Percentiles rank a stretch among this genome's conserved stretches.
Evolutionary conservation across 30 jellyfish, hydroid and myxozoan species (phyloP).

Genomic region (Catostylus mosaicus): DNA sequence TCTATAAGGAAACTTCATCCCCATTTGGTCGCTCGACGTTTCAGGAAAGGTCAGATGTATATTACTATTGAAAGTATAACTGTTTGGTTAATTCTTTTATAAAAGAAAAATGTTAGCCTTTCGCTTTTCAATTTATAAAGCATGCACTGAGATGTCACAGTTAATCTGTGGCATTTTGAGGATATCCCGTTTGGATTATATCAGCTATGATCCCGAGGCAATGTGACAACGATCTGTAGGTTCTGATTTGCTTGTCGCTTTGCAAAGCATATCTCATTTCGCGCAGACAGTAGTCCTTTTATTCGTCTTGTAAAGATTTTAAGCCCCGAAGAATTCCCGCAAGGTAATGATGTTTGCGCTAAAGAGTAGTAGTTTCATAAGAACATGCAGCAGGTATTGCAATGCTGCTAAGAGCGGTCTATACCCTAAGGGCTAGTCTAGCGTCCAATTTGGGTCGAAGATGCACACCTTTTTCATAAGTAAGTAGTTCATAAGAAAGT

Average conservation of each 20-base stretch:
- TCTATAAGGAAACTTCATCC: background rate
- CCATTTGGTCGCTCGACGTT: background rate
- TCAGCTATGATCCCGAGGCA: conserved; percentile 7
- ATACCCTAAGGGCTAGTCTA: too few relatives aligned
- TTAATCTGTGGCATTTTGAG: conserved; percentile 9
- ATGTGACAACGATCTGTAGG: conserved; percentile 7
- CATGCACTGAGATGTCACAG: background rate
- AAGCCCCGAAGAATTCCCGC: background rate
- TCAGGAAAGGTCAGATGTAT: background rate
- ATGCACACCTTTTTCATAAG: too few relatives aligned
- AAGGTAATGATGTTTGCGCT: background rate
- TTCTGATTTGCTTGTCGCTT: background rate
- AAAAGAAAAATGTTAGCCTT: background rate
- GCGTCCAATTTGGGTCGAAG: too few relatives aligned
- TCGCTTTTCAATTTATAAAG: background rate
- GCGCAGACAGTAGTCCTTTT: conserved; percentile 9
- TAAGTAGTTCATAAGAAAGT: too few relatives aligned
- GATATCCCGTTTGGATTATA: conserved; percentile 52
- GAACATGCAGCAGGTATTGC: too few relatives aligned
- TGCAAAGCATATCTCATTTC: conserved; percentile 7
- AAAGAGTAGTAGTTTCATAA: too few relatives aligned
- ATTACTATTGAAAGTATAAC: background rate
- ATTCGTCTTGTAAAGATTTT: background rate
- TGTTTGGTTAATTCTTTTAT: background rate
- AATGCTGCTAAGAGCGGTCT: too few relatives aligned